Evolutionary conservation across 2,797 vertebrate genomes (phyloP).

Genomic region (Hydrolagus colliei): DNA sequence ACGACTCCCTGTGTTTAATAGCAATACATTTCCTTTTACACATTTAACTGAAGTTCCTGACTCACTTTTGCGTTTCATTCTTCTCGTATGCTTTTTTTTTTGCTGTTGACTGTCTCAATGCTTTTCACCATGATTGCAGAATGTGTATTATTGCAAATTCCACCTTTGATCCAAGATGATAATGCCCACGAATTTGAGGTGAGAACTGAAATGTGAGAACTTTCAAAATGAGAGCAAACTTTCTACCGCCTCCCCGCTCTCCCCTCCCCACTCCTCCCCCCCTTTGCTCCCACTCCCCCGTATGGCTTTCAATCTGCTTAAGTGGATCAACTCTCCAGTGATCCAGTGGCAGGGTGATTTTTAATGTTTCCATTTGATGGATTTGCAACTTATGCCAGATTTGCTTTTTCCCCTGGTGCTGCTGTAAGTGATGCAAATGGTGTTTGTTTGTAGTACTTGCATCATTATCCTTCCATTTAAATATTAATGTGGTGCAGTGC

Average conservation of each 20-base stretch:
- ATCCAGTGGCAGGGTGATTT: background rate
- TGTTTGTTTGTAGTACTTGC: slow-evolving; percentile 1
- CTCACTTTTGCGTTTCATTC: background rate
- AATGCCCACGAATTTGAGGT: slow-evolving; percentile 8
- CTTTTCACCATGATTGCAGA: background rate
- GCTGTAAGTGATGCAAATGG: background rate
- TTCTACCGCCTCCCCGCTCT: too few relatives aligned
- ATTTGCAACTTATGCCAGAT: background rate
- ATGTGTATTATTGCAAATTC: background rate
- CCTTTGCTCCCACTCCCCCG: background rate
- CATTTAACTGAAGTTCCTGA: background rate
- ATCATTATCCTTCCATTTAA: slow-evolving; percentile 26
- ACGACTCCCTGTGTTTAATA: too few relatives aligned
- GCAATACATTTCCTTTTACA: background rate
- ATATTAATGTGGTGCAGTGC: slow-evolving; percentile 8
- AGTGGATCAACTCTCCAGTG: slow-evolving; percentile 25
- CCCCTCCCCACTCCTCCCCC: too few relatives aligned
- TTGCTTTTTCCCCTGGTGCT: background rate
- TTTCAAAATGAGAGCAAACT: background rate
- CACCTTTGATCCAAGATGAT: background rate
- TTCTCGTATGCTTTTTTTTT: background rate
- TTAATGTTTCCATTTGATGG: slow-evolving; percentile 25
- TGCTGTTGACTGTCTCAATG: background rate
- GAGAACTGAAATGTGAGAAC: background rate
- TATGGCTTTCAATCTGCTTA: slow-evolving; percentile 7